Base-by-base conservation (phyloP, 2,888 invertebrate species). In the Drosophila prolongata region DNA sequence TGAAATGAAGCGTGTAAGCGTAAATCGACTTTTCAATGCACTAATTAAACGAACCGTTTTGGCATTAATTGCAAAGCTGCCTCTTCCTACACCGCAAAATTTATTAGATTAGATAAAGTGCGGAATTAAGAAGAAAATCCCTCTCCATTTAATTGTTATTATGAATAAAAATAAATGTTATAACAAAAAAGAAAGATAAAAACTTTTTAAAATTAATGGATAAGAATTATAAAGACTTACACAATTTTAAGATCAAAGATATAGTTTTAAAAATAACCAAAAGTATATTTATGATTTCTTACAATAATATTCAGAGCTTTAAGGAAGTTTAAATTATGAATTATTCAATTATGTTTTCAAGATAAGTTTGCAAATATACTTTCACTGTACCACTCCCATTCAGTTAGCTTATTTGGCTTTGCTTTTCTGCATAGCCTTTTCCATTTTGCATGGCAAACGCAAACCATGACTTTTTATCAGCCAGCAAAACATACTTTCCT, bases 21-120 rank as follows among this genome's bases (percentile, higher is more conserved):
- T 57, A 69, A 84, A 84, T 77, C 68, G 64, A 46, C 53, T 53
- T 58, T 71, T 71, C 65, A 76, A 59, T 64, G 52, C 67, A 65
- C 72, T 78, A 82, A 86, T 87, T 80, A 76, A 78, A 62, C 67
- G 60, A 46, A 49, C 56, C 53, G 54, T 43, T 64, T 62, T 30
- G 24, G 56, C 24, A 49, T 80, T 78, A 74, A 84, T 78, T 74
- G 76, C 66, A 10, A 2, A 14, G 16, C 40, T 9, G 10, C n/a
- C 19, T 6, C 13, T 19, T 5, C 13, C 5, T 37, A 14, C 49
- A 61, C 61, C n/a, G 8, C 1, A 13, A 27, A 40, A 42, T 30
- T 30, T 30, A 8, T 6, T 30, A 30, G 30, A 30, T 30, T 30
- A 8, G 1, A 30, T 6, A 2, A 30, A 30, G 30, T 8, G 35